Evolutionary conservation across 2,113 vertebrate species (phyloP).

Genomic region (Aldabrachelys gigantea): DNA sequence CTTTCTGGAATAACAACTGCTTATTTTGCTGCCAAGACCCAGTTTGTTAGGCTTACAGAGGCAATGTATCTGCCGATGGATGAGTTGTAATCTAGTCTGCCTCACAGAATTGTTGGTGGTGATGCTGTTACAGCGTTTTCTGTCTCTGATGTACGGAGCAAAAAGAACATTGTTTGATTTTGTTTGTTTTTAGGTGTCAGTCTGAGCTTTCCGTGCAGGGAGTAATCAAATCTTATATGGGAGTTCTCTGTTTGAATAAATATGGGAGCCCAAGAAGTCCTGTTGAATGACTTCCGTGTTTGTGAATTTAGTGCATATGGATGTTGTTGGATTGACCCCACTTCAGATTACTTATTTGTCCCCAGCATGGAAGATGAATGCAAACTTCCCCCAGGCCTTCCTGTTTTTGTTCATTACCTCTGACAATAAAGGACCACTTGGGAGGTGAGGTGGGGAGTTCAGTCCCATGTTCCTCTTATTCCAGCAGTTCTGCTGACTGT

Average conservation of each 20-base stretch:
- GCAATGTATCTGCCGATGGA: fast-evolving
- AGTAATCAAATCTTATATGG: background rate
- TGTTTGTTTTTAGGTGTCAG: fast-evolving
- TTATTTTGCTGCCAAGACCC: background rate
- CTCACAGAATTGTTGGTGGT: background rate
- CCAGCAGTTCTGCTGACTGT: fast-evolving
- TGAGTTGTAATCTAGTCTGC: background rate
- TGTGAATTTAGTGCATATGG: background rate
- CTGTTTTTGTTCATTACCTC: background rate
- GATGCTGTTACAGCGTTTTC: fast-evolving
- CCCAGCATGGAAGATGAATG: background rate
- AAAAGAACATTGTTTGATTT: background rate
- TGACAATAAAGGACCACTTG: background rate
- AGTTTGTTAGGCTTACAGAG: background rate
- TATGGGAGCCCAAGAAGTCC: background rate
- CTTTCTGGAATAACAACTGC: fast-evolving
- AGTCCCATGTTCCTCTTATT: background rate
- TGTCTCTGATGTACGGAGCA: fast-evolving
- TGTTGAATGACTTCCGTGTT: background rate
- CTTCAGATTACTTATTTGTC: background rate
- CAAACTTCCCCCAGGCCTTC: background rate
- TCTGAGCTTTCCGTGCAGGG: background rate
- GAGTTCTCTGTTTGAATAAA: background rate
- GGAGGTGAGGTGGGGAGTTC: background rate
- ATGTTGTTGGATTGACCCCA: background rate